Conservation (phyloP, 2,797 vertebrate species). For the Octomys mimax region DNA sequence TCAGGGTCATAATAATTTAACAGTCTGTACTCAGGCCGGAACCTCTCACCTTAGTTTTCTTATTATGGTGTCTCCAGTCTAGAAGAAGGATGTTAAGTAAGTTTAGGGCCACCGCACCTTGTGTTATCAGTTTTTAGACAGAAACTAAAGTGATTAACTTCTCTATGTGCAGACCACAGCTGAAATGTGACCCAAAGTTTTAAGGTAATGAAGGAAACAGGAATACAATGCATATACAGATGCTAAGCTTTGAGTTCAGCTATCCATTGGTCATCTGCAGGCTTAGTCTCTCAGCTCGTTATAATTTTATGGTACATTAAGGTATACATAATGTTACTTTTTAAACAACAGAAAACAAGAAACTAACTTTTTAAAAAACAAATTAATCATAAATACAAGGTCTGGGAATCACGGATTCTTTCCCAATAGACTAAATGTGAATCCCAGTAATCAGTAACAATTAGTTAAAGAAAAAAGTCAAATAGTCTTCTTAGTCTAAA, state of each 20-base stretch:
- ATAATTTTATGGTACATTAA: neutral
- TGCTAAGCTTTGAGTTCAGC: neutral
- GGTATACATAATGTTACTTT: neutral
- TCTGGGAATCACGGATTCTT: neutral
- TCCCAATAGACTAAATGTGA: neutral
- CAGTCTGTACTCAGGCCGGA: no score
- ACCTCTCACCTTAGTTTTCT: neutral
- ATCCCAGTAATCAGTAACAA: neutral
- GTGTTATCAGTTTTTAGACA: neutral
- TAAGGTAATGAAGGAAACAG: neutral
- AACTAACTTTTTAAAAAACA: slow-evolving; percentile 35
- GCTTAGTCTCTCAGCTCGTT: neutral
- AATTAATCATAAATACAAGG: neutral
- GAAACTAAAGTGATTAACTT: neutral
- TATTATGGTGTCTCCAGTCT: neutral
- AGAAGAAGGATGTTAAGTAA: neutral
- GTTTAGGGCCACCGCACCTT: neutral
- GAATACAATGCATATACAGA: neutral
- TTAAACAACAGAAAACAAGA: slow-evolving; percentile 25
- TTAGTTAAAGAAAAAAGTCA: neutral
- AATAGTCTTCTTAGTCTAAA: neutral
- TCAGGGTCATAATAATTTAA: no score
- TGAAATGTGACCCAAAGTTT: neutral
- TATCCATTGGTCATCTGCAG: neutral
- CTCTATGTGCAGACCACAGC: neutral